These are phyloP conservation scores for Eucera pruinosa DNA, from an alignment of 2,888 invertebrate species.

Conservation along the genomic window DNA sequence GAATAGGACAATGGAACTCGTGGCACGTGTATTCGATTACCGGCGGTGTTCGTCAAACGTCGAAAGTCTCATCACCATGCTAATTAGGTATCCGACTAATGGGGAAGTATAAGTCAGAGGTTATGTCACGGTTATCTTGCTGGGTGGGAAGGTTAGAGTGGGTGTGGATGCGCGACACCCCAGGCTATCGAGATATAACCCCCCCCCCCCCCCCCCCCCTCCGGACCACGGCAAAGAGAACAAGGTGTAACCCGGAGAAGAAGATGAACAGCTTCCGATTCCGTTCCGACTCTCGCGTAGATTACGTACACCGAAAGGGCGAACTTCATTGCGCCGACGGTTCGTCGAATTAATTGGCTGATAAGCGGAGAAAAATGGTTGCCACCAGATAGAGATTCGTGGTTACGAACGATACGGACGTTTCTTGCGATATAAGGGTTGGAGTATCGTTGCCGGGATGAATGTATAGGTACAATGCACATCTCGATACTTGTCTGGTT, in stretches of 20 bases:
- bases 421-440: too few relatives aligned
- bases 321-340: conserved; percentile 34
- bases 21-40: conserved; percentile 74
- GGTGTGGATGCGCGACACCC: not conserved
- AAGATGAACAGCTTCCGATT: conserved; percentile 55
- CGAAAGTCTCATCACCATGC: conserved; percentile 78
- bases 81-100: conserved; percentile 78
- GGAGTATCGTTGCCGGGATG: too few relatives aligned
- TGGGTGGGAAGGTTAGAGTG: conserved; percentile 32
- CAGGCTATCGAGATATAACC: conserved; percentile 41
- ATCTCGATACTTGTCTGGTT: too few relatives aligned
- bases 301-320: conserved; percentile 28
- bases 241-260: conserved; percentile 30
- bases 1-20: too few relatives aligned
- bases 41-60: conserved; percentile 76
- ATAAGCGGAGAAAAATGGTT: conserved; percentile 37
- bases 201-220: too few relatives aligned
- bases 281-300: conserved; percentile 36
- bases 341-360: conserved; percentile 46
- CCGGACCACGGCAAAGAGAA: conserved; percentile 33
- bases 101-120: conserved; percentile 79
- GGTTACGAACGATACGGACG: too few relatives aligned
- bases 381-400: not conserved
- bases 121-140: conserved; percentile 77
- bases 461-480: too few relatives aligned